A percentile compares a stretch with the other conserved stretches of the same genome.
phyloP scores from a whole-genome alignment of 2,888 invertebrate species.

The Agonopterix alstromeriana region DNA sequence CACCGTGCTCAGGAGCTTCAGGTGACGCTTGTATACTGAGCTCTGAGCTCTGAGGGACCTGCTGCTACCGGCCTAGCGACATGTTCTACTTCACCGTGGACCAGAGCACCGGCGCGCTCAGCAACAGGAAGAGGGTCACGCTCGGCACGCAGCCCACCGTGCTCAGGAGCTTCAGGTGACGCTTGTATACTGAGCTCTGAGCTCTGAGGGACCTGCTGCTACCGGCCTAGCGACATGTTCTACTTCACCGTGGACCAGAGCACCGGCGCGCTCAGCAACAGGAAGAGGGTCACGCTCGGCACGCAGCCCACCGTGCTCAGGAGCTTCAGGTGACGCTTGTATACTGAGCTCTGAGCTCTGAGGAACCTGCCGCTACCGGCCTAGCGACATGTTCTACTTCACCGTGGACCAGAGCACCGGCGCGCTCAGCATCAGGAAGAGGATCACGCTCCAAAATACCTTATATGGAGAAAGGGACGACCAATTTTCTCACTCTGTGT shows the following conservation, averaged over 20 bases:
- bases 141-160: conserved; percentile 98
- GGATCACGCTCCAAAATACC: conserved; percentile 83
- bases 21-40: conserved; percentile 25
- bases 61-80: too few relatives aligned
- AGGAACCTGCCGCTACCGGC: too few relatives aligned
- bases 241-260: conserved; percentile 91
- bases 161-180: conserved; percentile 85
- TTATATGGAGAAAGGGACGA: too few relatives aligned
- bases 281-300: conserved; percentile 97
- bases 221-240: conserved; percentile 77
- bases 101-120: conserved; percentile 82
- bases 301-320: conserved; percentile 97
- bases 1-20: conserved; percentile 92
- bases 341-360: too few relatives aligned
- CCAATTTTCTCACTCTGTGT: too few relatives aligned
- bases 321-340: conserved; percentile 79
- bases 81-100: conserved; percentile 96
- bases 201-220: too few relatives aligned
- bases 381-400: conserved; percentile 89
- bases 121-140: conserved; percentile 96
- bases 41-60: too few relatives aligned
- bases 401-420: conserved; percentile 86
- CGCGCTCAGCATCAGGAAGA: conserved; percentile 90
- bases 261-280: conserved; percentile 86
- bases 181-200: too few relatives aligned